Conservation (phyloP, 2,888 invertebrate genomes). For the Branchipolynoe longqiensis region DNA sequence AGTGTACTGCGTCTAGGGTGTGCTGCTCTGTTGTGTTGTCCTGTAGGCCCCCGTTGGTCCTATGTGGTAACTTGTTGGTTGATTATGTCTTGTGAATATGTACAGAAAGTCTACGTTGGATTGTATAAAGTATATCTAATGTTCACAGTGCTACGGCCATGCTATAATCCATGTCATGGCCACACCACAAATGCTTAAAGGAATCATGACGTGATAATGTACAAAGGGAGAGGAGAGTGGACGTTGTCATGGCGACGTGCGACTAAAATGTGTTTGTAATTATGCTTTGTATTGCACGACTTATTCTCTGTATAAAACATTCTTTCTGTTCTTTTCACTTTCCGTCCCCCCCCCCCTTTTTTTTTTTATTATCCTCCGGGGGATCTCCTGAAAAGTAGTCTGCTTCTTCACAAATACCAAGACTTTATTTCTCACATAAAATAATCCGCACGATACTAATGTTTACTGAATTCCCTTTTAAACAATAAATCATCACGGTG, state of each 20-base stretch:
- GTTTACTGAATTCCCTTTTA: background rate
- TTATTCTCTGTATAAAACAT: background rate
- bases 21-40: background rate
- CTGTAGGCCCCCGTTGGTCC: constrained; percentile 34
- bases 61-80: constrained; percentile 29
- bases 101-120: constrained; percentile 11
- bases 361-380: constrained; percentile 17
- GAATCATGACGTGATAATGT: constrained; percentile 31
- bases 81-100: constrained; percentile 33
- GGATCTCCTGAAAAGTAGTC: background rate
- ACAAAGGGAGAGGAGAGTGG: constrained; percentile 2
- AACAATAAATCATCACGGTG: background rate
- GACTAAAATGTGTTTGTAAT: background rate
- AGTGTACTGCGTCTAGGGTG: too few species aligned
- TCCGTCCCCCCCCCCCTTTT: too few species aligned
- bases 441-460: background rate
- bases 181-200: constrained; percentile 41
- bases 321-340: background rate
- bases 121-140: constrained; percentile 27
- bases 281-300: background rate
- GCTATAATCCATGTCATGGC: background rate
- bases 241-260: background rate
- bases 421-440: background rate
- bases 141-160: constrained; percentile 15
- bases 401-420: constrained; percentile 22